Base-by-base conservation (phyloP, 2,888 invertebrate species). In the Ochropacha duplaris region DNA sequence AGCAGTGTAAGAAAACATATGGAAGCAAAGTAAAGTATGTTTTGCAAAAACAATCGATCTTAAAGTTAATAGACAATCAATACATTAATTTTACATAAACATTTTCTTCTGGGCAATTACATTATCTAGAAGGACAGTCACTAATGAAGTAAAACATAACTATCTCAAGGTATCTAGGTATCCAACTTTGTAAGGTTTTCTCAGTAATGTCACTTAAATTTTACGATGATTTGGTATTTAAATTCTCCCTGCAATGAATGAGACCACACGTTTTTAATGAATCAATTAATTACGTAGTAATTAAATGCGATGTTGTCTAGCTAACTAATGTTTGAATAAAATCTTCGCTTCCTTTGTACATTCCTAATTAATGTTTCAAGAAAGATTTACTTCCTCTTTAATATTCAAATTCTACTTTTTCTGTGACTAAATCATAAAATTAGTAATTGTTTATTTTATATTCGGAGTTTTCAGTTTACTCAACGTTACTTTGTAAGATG, bases 261-360 rank as follows among this genome's bases (percentile, higher is more conserved):
- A 63, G 65, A 69, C 71, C 69, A 71, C 64, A 74, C 68, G 65
- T 57, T 63, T 49, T 39, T 68, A 65, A 57, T 62, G 60, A 62
- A 68, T 57, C 55, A 65, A 49, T 68, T 72, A 76, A 76, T 74
- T 69, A 69, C 67, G 68, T 68, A 67, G 71, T 73, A 76, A 77
- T 77, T 77, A 72, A 74, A 72, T 68, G 56, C 68, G 71, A 71
- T 59, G 65, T 66, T 69, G 72, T 50, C 28, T 50, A 26, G 50
- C 69, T 68, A 64, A 69, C 74, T 60, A 70, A 68, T 68, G 62
- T 66, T 71, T 59, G 52, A 55, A 65, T 65, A 69, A 62, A 65
- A 65, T 66, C 67, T 65, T 64, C 59, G 54, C 61, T 56, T 68
- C 58, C 60, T 60, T 61, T 58, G 57, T 51, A 57, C 64, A 54